phyloP scores from a whole-genome alignment of 2,113 vertebrate species.

The Vidua chalybeata region DNA sequence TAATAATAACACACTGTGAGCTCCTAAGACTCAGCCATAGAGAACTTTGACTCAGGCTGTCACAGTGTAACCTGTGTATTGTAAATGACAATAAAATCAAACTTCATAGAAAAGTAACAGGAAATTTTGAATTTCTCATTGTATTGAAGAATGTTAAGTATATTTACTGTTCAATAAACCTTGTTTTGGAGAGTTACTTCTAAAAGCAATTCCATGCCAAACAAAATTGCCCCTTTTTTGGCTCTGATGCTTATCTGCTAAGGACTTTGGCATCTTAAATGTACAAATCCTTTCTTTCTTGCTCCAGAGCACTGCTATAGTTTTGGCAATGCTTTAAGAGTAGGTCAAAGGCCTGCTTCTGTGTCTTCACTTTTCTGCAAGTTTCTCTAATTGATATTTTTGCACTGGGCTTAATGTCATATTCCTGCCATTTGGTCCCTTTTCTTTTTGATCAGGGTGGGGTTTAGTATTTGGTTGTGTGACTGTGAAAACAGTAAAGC shows the following conservation, averaged over 20 bases:
- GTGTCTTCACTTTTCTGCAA: not conserved
- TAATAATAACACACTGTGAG: not conserved
- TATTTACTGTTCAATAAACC: not conserved
- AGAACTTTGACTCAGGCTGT: not conserved
- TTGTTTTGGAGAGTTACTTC: not conserved
- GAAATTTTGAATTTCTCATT: not conserved
- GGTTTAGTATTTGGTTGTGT: not conserved
- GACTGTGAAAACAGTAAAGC: not conserved
- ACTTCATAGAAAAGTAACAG: not conserved
- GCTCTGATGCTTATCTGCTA: not conserved
- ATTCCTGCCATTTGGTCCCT: not conserved
- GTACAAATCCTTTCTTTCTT: not conserved
- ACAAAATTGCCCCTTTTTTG: not conserved
- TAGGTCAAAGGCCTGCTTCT: not conserved
- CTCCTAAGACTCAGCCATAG: not conserved
- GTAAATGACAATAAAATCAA: not conserved
- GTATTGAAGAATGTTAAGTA: not conserved
- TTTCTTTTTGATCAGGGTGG: not conserved
- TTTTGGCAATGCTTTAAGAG: not conserved
- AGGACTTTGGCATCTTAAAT: not conserved
- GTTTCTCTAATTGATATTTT: not conserved
- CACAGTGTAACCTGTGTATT: not conserved
- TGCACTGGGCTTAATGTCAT: not conserved
- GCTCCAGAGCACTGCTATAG: not conserved
- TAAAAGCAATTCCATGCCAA: accelerated